phyloP scores from a whole-genome alignment of 1,140 invertebrate genomes.

The Cyrtorhinus lividipennis region DNA sequence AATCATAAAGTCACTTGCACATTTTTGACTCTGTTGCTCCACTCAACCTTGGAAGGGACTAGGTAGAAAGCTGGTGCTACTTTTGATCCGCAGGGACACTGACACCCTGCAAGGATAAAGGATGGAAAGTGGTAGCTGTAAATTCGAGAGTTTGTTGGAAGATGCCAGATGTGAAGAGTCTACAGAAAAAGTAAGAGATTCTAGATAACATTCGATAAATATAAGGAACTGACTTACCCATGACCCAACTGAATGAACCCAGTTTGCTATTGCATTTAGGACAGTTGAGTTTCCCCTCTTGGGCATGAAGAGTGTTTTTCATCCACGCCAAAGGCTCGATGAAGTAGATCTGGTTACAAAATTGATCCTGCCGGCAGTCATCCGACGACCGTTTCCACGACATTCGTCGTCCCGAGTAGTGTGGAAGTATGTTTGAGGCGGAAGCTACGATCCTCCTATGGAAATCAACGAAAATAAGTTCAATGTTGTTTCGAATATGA shows the following conservation, averaged over 20 bases:
- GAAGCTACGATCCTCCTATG: slow-evolving; percentile 51
- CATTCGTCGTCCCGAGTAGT: slow-evolving; percentile 38
- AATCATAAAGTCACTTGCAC: slow-evolving; percentile 62
- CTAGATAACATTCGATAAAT: too few relatives aligned
- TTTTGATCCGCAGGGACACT: slow-evolving; percentile 69
- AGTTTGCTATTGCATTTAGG: slow-evolving; percentile 66
- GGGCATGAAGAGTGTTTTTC: slow-evolving; percentile 47
- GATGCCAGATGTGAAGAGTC: too few relatives aligned
- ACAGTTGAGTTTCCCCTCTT: slow-evolving; percentile 65
- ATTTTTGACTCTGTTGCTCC: slow-evolving; percentile 72
- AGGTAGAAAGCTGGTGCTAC: slow-evolving; percentile 74
- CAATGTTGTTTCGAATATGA: too few relatives aligned
- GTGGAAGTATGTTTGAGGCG: slow-evolving; percentile 58
- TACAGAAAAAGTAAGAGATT: too few relatives aligned
- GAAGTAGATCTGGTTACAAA: slow-evolving; percentile 56
- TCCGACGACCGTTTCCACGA: slow-evolving; percentile 32
- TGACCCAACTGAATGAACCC: slow-evolving; percentile 71
- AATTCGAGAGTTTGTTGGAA: too few relatives aligned
- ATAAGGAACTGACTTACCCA: slow-evolving; percentile 45
- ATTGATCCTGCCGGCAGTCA: slow-evolving; percentile 13
- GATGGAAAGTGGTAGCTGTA: slow-evolving; percentile 19
- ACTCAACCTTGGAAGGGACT: slow-evolving; percentile 71
- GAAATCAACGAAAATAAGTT: slow-evolving; percentile 8
- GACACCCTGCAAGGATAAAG: slow-evolving; percentile 52
- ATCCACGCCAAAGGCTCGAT: slow-evolving; percentile 73